Evolutionary conservation across 2,113 vertebrate species (phyloP), one percentile per base, ranked within the genome.

Genomic region (Pangasianodon hypophthalmus): DNA sequence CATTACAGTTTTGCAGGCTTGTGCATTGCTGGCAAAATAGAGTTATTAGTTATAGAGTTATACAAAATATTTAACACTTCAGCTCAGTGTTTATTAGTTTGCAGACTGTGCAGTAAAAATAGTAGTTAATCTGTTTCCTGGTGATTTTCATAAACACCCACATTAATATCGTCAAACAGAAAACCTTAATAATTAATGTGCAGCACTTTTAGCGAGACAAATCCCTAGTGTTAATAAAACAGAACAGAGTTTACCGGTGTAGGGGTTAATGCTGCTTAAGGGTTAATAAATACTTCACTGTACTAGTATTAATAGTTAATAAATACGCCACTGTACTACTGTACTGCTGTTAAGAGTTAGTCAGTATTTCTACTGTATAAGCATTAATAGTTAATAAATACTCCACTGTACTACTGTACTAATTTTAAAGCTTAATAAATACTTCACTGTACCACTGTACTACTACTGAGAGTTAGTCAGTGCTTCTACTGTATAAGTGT

Each of bases 1-100:
- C 44, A 29, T 58, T 58, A 52, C 54, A 84, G 89, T 84, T 50
- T 79, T 71, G 84, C 32, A 71, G 73, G 77, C 77, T 73, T 60
- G 73, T 67, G 84, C 84, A 44, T 54, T 52, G 83, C 19, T 44
- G 14, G 13, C 41, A 64, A 48, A 80, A 18, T 32, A 87, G 37
- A 26, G 37, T 13, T 46, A 54, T 37, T 37, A 37, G 37, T 37
- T 37, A 37, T 37, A 37, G 37, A 37, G 37, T 37, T 37, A 37
- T 37, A 37, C 37, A 37, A 37, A 79, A 87, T 77, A 48, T 64
- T 29, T 18, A n/a, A 32, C 2, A n/a, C 5, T 48, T 85, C 29
- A 60, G 41, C 26, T 26, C 24, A 46, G 84, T n/a, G 62, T 85
- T 67, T 48, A 48, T 67, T 18, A 85, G 5, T 64, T 50, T 54